Evolutionary conservation across 2,888 invertebrate genomes (phyloP), one percentile per base, ranked within the genome.

Genomic region (Hartigia nigra): DNA sequence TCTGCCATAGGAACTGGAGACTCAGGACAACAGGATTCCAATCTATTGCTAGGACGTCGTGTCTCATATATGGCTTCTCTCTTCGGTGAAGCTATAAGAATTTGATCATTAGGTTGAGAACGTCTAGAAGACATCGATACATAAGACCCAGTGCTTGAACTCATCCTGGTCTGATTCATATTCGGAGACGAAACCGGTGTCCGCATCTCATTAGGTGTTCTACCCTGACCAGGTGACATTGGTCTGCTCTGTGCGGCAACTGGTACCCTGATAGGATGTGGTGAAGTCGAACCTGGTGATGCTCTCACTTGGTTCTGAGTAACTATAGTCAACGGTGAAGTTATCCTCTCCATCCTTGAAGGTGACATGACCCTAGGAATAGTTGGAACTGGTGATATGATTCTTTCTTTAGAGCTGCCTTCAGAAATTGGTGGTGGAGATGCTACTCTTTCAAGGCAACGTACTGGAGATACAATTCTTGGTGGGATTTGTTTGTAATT

Each of bases 61-160:
- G 85, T n/a, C 23, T 88, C 89, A 76, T 88, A 89, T 11, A 84
- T 78, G 0, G 80, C 72, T 12, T 90, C 90, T 72, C 90, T 83
- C 77, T 91, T 91, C 1, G 91, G 91, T 0, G 91, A 91, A 31
- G 91, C 91, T 39, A 91, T 91, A 31, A 91, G 77, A 78, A 91
- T 91, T 79, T 91, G 91, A 78, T 91, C 91, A 35, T 85, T 87
- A 0, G 91, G 91, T 34, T 90, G 90, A 0, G 90, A 86, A 39
- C 86, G 84, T 9, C 87, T 82, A 11, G 84, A 78, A 35, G 81
- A 80, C 31, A 76, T 76, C 11, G 78, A 76, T n/a, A 79, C 74
- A 32, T 72, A 79, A 31, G 78, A 74, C 5, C 78, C 78, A 69
- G 76, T 76, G 4, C 77, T 39, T 32, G 81, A 79, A 31, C 77